A percentile compares a stretch with the other conserved stretches of the same genome.
These are phyloP conservation scores for Kryptopterus vitreolus DNA, from an alignment of 2,797 vertebrate species.

Conservation along the genomic window DNA sequence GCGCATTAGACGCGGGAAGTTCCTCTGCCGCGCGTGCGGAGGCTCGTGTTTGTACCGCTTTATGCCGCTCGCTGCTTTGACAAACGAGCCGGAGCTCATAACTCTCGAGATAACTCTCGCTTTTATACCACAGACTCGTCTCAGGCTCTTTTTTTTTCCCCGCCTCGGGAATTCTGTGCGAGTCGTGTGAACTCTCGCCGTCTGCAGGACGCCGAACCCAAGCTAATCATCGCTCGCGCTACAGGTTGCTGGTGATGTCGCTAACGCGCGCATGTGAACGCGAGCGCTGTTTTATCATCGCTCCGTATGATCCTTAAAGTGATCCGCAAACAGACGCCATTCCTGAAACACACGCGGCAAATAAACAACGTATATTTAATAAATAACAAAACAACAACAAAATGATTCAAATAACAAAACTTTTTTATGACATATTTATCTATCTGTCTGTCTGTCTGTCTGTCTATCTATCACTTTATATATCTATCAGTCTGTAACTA, in stretches of 20 bases:
- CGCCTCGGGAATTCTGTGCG: neutral
- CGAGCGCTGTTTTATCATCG: neutral
- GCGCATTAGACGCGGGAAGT: slow-evolving; percentile 61
- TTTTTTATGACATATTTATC: no score
- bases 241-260: neutral
- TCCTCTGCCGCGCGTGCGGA: slow-evolving; percentile 65
- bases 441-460: no score
- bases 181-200: neutral
- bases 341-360: no score
- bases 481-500: no score
- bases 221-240: neutral
- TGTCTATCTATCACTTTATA: no score
- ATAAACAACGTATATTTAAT: no score
- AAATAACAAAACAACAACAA: no score
- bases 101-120: slow-evolving; percentile 48
- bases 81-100: slow-evolving; percentile 49
- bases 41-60: slow-evolving; percentile 66
- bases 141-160: no score
- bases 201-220: neutral
- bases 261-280: neutral
- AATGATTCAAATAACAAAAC: no score
- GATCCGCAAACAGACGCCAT: neutral
- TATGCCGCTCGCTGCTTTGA: slow-evolving; percentile 61
- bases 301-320: neutral
- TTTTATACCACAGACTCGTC: slow-evolving; percentile 38